Percentiles rank a stretch among this genome's conserved stretches.
Evolutionary conservation across 2,113 vertebrate species (phyloP).

Genomic region (Aix galericulata): DNA sequence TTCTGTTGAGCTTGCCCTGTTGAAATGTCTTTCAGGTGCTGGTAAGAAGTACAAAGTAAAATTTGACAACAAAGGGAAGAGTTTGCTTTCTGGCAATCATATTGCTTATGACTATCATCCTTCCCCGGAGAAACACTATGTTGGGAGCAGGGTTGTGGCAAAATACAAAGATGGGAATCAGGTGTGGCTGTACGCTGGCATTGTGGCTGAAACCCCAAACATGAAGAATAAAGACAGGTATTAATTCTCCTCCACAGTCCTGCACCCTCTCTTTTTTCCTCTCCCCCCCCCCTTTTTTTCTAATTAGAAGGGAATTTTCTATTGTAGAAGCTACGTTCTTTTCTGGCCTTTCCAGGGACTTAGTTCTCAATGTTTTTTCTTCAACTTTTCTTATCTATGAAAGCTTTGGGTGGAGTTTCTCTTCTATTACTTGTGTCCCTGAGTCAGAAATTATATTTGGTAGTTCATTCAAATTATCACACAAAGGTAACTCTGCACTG

Average conservation of each 20-base stretch:
- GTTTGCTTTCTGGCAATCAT: constrained; percentile 95
- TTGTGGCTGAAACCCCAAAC: constrained; percentile 95
- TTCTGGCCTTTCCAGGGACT: rapidly evolving
- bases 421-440: neutral
- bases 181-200: constrained; percentile 96
- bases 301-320: neutral
- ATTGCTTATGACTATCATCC: constrained; percentile 96
- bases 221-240: constrained; percentile 95
- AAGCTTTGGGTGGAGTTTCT: neutral
- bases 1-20: rapidly evolving
- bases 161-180: constrained; percentile 96
- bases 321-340: rapidly evolving
- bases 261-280: rapidly evolving
- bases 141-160: constrained; percentile 94
- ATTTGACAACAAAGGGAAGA: constrained; percentile 97
- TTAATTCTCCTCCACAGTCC: rapidly evolving
- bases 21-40: constrained; percentile 67
- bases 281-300: rapidly evolving
- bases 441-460: neutral
- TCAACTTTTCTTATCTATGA: neutral
- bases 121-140: constrained; percentile 84
- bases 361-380: neutral
- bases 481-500: neutral
- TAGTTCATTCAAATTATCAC: neutral
- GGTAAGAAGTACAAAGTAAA: constrained; percentile 96